A percentile compares a stretch with the other conserved stretches of the same genome.
phyloP scores from a whole-genome alignment of 2,113 vertebrate species.

The Leptosomus discolor region DNA sequence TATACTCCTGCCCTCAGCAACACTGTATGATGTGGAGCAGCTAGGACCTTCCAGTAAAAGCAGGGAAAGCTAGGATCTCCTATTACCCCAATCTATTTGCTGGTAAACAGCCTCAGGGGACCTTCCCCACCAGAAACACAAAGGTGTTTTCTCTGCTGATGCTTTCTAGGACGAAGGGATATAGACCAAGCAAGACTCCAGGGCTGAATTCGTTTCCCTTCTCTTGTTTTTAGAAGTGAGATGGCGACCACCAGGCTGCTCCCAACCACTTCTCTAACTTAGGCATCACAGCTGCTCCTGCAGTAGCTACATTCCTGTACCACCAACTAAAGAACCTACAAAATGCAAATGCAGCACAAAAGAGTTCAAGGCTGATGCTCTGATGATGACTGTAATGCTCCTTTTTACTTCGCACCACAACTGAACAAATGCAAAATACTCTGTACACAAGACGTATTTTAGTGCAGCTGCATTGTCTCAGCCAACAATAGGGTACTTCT shows the following conservation, averaged over 20 bases:
- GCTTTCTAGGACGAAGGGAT: neutral
- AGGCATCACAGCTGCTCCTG: neutral
- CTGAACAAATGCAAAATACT: neutral
- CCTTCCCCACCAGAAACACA: neutral
- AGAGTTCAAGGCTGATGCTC: neutral
- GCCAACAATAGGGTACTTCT: neutral
- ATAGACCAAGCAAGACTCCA: neutral
- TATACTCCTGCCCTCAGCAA: neutral
- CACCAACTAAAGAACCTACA: neutral
- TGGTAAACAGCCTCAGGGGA: neutral
- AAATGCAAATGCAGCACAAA: neutral
- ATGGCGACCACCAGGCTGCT: neutral
- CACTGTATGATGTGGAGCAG: neutral
- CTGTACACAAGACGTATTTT: neutral
- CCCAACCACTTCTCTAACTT: neutral
- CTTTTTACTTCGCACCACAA: neutral
- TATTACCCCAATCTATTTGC: no score
- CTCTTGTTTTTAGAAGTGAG: neutral
- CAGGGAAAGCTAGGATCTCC: neutral
- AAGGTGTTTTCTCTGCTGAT: neutral
- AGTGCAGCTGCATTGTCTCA: neutral
- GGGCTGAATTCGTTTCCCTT: neutral
- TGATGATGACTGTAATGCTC: accelerated
- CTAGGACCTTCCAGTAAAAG: neutral
- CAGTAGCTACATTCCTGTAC: neutral